phyloP scores from a whole-genome alignment of 2,888 invertebrate species.

The Autographa pulchrina region DNA sequence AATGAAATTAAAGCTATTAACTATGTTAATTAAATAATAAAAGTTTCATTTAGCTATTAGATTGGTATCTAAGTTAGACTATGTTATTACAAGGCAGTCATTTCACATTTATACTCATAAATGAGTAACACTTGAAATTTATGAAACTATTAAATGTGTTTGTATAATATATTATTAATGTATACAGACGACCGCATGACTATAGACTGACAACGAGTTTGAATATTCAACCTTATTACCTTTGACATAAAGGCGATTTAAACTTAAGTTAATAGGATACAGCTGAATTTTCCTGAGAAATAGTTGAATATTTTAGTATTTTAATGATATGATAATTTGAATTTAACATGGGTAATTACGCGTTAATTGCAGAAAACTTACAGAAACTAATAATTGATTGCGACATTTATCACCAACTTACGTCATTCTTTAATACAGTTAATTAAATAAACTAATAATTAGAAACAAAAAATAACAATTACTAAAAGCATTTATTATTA shows the following conservation, averaged over 20 bases:
- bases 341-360: neutral
- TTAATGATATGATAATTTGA: neutral
- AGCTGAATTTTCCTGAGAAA: neutral
- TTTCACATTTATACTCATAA: neutral
- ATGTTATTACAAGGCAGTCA: neutral
- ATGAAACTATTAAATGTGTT: slow-evolving; percentile 1
- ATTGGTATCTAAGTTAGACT: neutral
- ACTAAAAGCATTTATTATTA: no score
- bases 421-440: no score
- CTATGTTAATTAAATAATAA: neutral
- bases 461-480: no score
- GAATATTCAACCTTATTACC: neutral
- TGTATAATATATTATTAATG: neutral
- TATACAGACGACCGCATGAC: neutral
- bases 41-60: neutral
- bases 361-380: neutral
- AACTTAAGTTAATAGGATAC: neutral
- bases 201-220: neutral
- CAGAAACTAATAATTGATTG: no score
- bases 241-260: neutral
- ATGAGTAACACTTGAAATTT: slow-evolving; percentile 3
- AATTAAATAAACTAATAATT: no score
- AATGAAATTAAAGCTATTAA: neutral
- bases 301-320: neutral
- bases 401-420: no score